Conservation (phyloP, 2,888 invertebrate species). For the Pyrrhosoma nymphula region DNA sequence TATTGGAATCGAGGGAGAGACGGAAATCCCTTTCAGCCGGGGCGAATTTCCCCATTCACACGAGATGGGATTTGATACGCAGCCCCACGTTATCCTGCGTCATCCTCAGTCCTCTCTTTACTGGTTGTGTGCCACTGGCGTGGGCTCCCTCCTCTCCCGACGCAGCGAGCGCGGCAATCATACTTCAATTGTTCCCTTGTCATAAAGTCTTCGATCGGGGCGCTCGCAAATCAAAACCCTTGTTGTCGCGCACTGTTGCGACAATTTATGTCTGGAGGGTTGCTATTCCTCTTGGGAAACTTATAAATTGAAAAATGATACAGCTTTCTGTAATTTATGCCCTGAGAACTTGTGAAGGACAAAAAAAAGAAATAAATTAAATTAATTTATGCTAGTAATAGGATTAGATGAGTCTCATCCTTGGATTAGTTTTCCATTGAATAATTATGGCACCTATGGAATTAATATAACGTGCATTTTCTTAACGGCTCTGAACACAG, state of each 20-base stretch:
- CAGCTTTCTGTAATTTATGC: not conserved
- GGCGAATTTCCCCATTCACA: not conserved
- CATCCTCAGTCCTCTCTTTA: not conserved
- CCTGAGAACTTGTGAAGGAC: not conserved
- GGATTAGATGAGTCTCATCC: too few species aligned
- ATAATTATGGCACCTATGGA: too few species aligned
- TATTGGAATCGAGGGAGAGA: not conserved
- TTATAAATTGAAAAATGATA: not conserved
- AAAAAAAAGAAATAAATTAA: too few species aligned
- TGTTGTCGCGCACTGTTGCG: not conserved
- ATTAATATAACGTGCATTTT: too few species aligned
- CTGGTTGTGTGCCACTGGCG: not conserved
- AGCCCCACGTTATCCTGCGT: not conserved
- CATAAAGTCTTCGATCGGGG: not conserved
- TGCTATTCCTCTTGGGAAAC: not conserved
- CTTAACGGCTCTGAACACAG: too few species aligned
- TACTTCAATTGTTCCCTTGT: constrained; percentile 43
- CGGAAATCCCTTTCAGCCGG: not conserved
- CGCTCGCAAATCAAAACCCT: not conserved
- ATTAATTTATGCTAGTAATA: too few species aligned
- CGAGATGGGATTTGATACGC: not conserved
- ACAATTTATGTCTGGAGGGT: not conserved
- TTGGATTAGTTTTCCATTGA: too few species aligned
- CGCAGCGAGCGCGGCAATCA: not conserved
- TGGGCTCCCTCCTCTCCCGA: not conserved